These are phyloP conservation scores for Streptopelia turtur DNA, from an alignment of 2,797 vertebrate genomes.

Conservation along the genomic window DNA sequence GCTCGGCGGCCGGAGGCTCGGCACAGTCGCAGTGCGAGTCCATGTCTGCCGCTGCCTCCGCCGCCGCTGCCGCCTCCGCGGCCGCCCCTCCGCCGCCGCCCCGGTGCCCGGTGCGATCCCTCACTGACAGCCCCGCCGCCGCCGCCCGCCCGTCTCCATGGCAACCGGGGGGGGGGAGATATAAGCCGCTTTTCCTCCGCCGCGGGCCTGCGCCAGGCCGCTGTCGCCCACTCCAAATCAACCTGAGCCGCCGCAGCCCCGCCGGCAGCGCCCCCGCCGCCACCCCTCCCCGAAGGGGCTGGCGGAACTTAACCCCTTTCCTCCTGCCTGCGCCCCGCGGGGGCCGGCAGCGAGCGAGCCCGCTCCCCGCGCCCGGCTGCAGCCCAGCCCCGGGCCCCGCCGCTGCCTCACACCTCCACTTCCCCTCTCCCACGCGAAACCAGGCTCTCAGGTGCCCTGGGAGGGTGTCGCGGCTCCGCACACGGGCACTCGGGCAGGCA, in stretches of 20 bases:
- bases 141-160: constrained; percentile 80
- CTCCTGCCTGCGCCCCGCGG: not conserved
- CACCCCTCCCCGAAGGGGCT: constrained; percentile 41
- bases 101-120: constrained; percentile 73
- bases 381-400: not conserved
- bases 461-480: not conserved
- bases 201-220: constrained; percentile 83
- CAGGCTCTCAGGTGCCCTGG: not conserved
- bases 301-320: constrained; percentile 64
- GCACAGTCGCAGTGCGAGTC: constrained; percentile 89
- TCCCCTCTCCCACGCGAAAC: not conserved
- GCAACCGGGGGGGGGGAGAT: constrained; percentile 75
- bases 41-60: constrained; percentile 83
- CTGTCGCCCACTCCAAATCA: constrained; percentile 69
- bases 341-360: not conserved
- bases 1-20: constrained; percentile 87
- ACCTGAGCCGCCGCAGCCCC: constrained; percentile 55
- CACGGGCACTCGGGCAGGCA: not conserved
- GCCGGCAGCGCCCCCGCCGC: constrained; percentile 23
- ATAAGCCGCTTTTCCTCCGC: constrained; percentile 90
- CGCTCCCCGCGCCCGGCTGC: not conserved
- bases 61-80: constrained; percentile 61
- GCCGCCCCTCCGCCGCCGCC: constrained; percentile 70
- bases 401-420: not conserved
- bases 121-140: constrained; percentile 77